A percentile compares a stretch with the other conserved stretches of the same genome.
These are phyloP conservation scores for Danio aesculapii DNA, from an alignment of 2,797 vertebrate genomes.

Conservation along the genomic window DNA sequence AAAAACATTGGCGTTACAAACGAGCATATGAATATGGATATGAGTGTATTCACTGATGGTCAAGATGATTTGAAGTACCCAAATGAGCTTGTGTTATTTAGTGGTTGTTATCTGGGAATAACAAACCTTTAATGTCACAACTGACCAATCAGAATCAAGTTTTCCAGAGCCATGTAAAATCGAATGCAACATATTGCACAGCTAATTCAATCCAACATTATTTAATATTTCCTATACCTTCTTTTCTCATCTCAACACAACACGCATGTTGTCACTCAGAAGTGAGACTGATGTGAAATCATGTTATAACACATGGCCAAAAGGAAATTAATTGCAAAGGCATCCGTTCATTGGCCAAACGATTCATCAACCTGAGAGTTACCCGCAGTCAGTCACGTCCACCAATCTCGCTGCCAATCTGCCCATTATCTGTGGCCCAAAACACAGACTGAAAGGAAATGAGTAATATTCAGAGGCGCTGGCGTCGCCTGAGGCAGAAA, in stretches of 20 bases:
- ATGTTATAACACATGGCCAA: constrained; percentile 14
- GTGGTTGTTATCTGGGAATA: too few species aligned
- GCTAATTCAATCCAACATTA: not conserved
- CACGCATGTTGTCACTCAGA: not conserved
- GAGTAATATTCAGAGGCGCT: constrained; percentile 55
- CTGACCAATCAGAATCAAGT: too few species aligned
- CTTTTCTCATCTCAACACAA: not conserved
- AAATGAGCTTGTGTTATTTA: too few species aligned
- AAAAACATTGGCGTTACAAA: too few species aligned
- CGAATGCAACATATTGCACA: not conserved
- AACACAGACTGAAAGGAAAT: constrained; percentile 69
- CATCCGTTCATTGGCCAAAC: constrained; percentile 41
- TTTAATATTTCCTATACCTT: not conserved
- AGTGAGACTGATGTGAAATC: constrained; percentile 5
- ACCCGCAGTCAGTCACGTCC: constrained; percentile 58
- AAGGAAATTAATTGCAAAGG: constrained; percentile 32
- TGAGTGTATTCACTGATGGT: too few species aligned
- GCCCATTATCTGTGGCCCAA: constrained; percentile 61
- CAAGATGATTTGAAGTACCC: too few species aligned
- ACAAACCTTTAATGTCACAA: too few species aligned
- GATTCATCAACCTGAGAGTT: constrained; percentile 54
- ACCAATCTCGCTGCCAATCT: constrained; percentile 65
- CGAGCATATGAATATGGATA: too few species aligned
- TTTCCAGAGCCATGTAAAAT: too few species aligned
- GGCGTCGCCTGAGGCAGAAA: constrained; percentile 52